Conservation (phyloP, 1,140 invertebrate species). For the Brachystomella parvula region DNA sequence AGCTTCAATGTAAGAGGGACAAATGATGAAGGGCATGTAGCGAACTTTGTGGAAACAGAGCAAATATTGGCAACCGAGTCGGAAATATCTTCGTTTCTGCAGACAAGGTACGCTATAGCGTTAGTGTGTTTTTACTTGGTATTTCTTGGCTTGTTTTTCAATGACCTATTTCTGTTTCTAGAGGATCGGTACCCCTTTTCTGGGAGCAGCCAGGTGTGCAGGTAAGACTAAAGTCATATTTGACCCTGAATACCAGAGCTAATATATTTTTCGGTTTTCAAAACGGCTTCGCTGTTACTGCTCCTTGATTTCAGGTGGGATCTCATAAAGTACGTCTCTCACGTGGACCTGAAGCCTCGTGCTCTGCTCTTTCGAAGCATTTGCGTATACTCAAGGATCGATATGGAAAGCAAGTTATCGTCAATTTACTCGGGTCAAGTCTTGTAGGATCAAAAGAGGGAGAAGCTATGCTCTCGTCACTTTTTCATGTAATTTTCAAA, state of each 20-base stretch:
- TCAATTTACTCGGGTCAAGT: slow-evolving; percentile 85
- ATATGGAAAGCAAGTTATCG: slow-evolving; percentile 83
- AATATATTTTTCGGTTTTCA: background rate
- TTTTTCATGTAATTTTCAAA: slow-evolving; percentile 63
- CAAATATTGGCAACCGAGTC: slow-evolving; percentile 88
- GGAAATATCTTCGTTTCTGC: slow-evolving; percentile 70
- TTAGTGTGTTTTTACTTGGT: no score
- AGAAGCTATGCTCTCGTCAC: slow-evolving; percentile 87
- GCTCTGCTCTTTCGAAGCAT: slow-evolving; percentile 85
- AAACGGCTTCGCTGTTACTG: slow-evolving; percentile 3
- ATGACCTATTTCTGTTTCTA: no score
- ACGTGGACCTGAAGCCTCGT: slow-evolving; percentile 82
- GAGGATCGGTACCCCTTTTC: slow-evolving; percentile 95
- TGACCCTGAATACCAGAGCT: background rate
- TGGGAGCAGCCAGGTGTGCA: slow-evolving; percentile 99
- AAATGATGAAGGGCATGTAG: slow-evolving; percentile 97
- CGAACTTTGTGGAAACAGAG: slow-evolving; percentile 99
- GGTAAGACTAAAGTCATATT: slow-evolving; percentile 43
- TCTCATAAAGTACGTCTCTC: slow-evolving; percentile 98
- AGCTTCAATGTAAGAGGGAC: slow-evolving; percentile 95
- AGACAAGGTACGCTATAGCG: no score
- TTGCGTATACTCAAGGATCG: slow-evolving; percentile 74
- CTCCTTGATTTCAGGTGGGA: slow-evolving; percentile 65
- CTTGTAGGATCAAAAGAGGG: slow-evolving; percentile 90
- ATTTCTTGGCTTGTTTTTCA: no score